These are phyloP conservation scores for Pseudorhombus dupliciocellatus DNA, from an alignment of 2,113 vertebrate species.

Conservation along the genomic window DNA sequence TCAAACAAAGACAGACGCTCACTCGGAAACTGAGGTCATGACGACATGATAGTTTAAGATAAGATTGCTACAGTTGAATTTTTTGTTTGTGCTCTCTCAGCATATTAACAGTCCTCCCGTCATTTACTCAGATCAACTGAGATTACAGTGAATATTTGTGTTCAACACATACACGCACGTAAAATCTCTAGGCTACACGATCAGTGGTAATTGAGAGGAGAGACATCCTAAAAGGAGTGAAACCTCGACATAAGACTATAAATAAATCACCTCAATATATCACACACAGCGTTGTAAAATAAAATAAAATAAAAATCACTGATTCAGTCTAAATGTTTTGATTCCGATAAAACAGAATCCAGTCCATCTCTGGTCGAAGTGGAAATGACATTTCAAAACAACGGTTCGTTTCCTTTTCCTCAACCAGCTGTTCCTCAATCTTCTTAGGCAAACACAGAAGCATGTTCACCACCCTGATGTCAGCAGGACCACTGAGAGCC, in stretches of 20 bases:
- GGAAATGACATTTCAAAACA: neutral
- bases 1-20: neutral
- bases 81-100: constrained; percentile 21
- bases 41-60: neutral
- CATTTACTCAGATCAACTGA: constrained; percentile 23
- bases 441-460: neutral
- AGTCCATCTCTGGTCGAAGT: neutral
- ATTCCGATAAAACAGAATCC: constrained; percentile 37
- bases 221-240: neutral
- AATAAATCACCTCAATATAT: constrained; percentile 38
- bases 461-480: neutral
- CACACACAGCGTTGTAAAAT: constrained; percentile 8
- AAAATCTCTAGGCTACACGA: neutral
- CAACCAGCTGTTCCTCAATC: neutral
- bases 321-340: constrained; percentile 30
- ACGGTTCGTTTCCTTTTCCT: constrained; percentile 14
- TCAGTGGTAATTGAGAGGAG: neutral
- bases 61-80: constrained; percentile 18
- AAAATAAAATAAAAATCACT: constrained; percentile 42
- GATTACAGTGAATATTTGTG: neutral
- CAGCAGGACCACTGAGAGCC: neutral
- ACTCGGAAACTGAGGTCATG: neutral
- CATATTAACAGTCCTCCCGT: constrained; percentile 19
- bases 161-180: neutral
- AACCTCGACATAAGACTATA: constrained; percentile 20